These are phyloP conservation scores for Amorpha juglandis DNA, from an alignment of 2,888 invertebrate genomes.

Conservation along the genomic window DNA sequence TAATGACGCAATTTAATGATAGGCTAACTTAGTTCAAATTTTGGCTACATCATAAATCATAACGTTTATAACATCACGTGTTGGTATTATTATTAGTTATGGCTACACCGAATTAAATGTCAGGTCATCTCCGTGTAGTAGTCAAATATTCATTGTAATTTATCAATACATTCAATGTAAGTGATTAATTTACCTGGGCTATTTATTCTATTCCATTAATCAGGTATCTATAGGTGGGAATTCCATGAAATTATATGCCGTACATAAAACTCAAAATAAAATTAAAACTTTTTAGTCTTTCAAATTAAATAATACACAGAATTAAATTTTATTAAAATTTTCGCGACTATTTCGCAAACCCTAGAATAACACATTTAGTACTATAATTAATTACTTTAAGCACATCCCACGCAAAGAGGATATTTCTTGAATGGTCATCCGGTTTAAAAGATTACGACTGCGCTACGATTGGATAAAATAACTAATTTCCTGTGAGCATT, in stretches of 20 bases:
- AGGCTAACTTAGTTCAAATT: background rate
- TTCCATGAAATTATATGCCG: no score
- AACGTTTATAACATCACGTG: background rate
- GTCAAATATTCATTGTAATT: background rate
- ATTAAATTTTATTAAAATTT: no score
- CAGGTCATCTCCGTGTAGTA: background rate
- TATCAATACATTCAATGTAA: background rate
- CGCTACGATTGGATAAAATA: constrained; percentile 1
- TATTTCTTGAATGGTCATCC: constrained; percentile 8
- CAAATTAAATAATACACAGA: no score
- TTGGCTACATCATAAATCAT: constrained; percentile 7
- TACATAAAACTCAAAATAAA: no score
- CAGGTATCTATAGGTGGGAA: no score
- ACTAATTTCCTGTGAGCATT: constrained; percentile 13
- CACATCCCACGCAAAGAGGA: background rate
- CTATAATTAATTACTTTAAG: background rate
- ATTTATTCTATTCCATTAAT: background rate
- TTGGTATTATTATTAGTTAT: background rate
- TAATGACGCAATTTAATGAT: background rate
- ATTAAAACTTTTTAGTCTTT: no score
- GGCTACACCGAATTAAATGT: background rate
- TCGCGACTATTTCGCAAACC: no score
- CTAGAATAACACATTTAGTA: background rate
- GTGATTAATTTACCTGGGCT: background rate
- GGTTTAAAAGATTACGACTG: constrained; percentile 10